Evolutionary conservation across 2,113 vertebrate species (phyloP), one percentile per base, ranked within the genome.

Genomic region (Odocoileus hemionus): DNA sequence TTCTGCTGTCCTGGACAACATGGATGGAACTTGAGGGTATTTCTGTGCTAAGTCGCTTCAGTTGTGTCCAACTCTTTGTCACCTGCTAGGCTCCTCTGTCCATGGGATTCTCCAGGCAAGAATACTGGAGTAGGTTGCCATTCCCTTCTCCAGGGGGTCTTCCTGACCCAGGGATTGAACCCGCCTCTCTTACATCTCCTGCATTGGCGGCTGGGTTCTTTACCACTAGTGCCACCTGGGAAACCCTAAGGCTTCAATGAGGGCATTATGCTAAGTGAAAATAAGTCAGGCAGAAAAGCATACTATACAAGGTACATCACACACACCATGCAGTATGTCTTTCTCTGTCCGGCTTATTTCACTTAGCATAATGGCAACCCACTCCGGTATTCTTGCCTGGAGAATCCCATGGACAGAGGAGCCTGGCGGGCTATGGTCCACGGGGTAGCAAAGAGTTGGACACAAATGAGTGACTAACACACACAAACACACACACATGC

Each of bases 21-120:
- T 23, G 33, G 43, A 28, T 52, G 28, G 43, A 50, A 28, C 61
- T 60, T 5, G 19, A 70, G 67, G 67, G n/a, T 21, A 39, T 39
- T 39, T 70, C n/a, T 39, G 21, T 1, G n/a, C 67, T 70, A 39
- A 70, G 67, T 70, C 0, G 19, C n/a, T 70, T 39, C 19, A 39
- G n/a, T 70, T 5, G 0, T 12, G n/a, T 23, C n/a, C 5, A 0
- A 12, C 19, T 70, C n/a, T 39, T 39, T 23, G 19, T 70, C 12
- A 39, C n/a, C 67, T 23, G n/a, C 9, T n/a, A 70, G n/a, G n/a
- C 19, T 70, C 67, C 67, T 70, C n/a, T 70, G 67, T 23, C 67
- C 67, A 6, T 6, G n/a, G 67, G n/a, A 39, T 39, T 70, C 19
- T 70, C n/a, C 67, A 70, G 10, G 67, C n/a, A 70, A 70, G n/a